A percentile compares a stretch with the other conserved stretches of the same genome.
Conservation (phyloP, 2,113 vertebrate species). For the Pleuronectes platessa region DNA sequence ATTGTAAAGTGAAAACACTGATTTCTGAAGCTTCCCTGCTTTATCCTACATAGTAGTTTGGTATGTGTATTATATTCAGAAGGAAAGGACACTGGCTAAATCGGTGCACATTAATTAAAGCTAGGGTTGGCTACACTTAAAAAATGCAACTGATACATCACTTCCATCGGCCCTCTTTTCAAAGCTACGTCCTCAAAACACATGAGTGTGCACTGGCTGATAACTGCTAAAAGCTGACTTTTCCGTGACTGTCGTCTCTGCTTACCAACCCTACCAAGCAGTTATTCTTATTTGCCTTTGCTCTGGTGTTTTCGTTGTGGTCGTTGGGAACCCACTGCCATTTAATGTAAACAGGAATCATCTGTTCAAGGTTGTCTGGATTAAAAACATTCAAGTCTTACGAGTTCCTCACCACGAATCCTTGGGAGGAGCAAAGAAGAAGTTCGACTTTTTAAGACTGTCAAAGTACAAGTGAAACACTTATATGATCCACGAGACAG, state of each 20-base stretch:
- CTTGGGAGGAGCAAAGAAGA: background rate
- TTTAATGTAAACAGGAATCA: background rate
- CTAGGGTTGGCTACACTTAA: too few species aligned
- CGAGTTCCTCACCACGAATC: background rate
- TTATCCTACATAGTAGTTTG: background rate
- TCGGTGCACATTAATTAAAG: constrained; percentile 8
- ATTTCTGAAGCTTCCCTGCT: constrained; percentile 12
- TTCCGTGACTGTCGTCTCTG: too few species aligned
- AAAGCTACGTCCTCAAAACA: too few species aligned
- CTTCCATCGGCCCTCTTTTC: too few species aligned
- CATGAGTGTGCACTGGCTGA: too few species aligned
- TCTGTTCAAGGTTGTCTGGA: background rate
- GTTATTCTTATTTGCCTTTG: background rate
- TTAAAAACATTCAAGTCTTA: background rate
- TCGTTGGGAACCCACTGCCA: background rate
- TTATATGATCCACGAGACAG: background rate
- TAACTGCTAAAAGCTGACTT: too few species aligned
- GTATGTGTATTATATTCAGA: constrained; percentile 9
- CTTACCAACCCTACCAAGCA: background rate
- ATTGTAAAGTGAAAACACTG: constrained; percentile 1
- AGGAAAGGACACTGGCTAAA: background rate
- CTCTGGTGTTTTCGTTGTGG: background rate
- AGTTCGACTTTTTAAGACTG: background rate
- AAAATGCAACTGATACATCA: too few species aligned
- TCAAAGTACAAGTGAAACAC: background rate